A percentile compares a stretch with the other conserved stretches of the same genome.
Conservation (phyloP, 1,140 invertebrate genomes). For the Sogatella furcifera region DNA sequence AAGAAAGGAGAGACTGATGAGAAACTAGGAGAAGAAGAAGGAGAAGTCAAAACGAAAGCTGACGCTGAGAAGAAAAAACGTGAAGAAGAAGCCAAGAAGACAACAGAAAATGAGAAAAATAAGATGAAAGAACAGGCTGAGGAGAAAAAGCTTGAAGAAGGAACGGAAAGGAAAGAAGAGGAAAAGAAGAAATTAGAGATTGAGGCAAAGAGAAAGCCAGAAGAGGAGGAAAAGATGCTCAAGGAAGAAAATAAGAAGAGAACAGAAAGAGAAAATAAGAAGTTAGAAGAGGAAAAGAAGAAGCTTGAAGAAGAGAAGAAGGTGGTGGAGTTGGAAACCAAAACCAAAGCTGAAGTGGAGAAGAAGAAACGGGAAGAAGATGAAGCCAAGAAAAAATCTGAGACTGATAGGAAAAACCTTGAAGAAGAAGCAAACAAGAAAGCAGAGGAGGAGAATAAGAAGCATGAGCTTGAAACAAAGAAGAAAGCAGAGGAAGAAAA, state of each 20-base stretch:
- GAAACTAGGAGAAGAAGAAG: background rate
- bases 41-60: slow-evolving; percentile 12
- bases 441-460: background rate
- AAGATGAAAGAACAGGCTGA: slow-evolving; percentile 7
- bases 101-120: background rate
- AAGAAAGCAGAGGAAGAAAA: background rate
- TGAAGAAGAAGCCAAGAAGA: slow-evolving; percentile 1
- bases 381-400: too few relatives aligned
- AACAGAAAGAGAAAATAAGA: background rate
- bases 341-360: background rate
- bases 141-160: slow-evolving; percentile 22
- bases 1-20: background rate
- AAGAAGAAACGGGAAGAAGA: background rate
- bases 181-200: slow-evolving; percentile 17
- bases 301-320: background rate
- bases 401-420: too few relatives aligned
- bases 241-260: too few relatives aligned
- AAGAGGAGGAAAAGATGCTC: slow-evolving; percentile 11
- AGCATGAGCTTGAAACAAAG: too few relatives aligned
- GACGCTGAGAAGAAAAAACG: background rate
- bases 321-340: background rate
- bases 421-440: slow-evolving; percentile 5
- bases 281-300: background rate
- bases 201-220: background rate
- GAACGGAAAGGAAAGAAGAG: slow-evolving; percentile 18